These are phyloP conservation scores for Stomatorhinus ivindoensis DNA, from an alignment of 2,113 vertebrate genomes.

Conservation along the genomic window DNA sequence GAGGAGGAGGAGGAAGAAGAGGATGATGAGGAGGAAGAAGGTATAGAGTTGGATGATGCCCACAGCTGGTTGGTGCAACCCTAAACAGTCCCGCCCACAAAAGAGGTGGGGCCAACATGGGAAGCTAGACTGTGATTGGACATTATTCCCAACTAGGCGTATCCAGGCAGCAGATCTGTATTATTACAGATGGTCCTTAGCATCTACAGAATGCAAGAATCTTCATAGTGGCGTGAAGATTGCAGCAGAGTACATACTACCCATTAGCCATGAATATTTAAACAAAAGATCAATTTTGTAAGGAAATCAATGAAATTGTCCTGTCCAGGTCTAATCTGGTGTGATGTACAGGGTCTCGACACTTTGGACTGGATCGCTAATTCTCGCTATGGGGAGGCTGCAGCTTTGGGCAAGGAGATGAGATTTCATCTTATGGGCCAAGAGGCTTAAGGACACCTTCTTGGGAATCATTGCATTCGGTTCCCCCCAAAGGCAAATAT, in stretches of 20 bases:
- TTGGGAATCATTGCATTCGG: neutral
- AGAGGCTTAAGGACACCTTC: neutral
- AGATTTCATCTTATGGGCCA: neutral
- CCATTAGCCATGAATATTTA: neutral
- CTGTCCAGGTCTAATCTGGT: neutral
- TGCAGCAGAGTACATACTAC: neutral
- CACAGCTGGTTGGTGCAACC: slow-evolving; percentile 22
- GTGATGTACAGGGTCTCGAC: neutral
- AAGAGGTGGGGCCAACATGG: neutral
- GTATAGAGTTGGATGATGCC: slow-evolving; percentile 42
- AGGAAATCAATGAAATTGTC: neutral
- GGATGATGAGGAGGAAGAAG: slow-evolving; percentile 43
- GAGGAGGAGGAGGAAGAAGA: slow-evolving; percentile 63
- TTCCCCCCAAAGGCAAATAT: neutral
- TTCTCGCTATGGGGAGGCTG: neutral
- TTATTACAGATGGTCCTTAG: neutral
- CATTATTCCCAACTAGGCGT: neutral
- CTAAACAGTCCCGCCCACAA: neutral
- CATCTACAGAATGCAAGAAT: neutral
- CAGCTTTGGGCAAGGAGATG: neutral
- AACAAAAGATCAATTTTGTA: neutral
- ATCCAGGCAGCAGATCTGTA: neutral
- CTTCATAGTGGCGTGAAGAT: neutral
- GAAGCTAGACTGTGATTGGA: neutral
- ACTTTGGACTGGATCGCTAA: neutral